phyloP scores from a whole-genome alignment of 1,140 invertebrate species.

The Heliconius hermathena region DNA sequence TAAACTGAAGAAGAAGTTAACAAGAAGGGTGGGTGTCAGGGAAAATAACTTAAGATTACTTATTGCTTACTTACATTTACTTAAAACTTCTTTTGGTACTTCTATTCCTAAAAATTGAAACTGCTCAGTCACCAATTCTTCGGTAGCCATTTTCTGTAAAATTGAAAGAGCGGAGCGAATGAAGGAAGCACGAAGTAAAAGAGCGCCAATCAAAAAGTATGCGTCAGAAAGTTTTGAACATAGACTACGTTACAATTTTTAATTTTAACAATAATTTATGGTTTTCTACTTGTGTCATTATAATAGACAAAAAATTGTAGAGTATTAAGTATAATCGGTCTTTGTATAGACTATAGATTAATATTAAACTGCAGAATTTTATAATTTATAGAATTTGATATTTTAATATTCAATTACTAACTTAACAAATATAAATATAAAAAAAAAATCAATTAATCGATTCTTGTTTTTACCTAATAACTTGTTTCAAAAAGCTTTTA shows the following conservation, averaged over 20 bases:
- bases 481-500: no score
- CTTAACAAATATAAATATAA: no score
- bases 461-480: no score
- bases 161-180: slow-evolving; percentile 69
- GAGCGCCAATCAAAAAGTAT: slow-evolving; percentile 79
- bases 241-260: slow-evolving; percentile 44
- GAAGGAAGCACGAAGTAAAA: slow-evolving; percentile 71
- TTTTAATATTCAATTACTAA: no score
- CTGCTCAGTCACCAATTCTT: slow-evolving; percentile 81
- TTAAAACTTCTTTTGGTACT: slow-evolving; percentile 69
- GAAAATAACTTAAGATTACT: slow-evolving; percentile 24
- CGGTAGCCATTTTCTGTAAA: slow-evolving; percentile 81
- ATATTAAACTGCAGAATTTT: no score
- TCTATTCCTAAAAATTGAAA: slow-evolving; percentile 80
- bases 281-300: not conserved
- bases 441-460: no score
- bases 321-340: not conserved
- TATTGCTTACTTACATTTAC: slow-evolving; percentile 69
- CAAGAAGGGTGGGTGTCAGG: slow-evolving; percentile 1
- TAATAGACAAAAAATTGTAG: not conserved
- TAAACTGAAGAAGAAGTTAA: slow-evolving; percentile 23
- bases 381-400: no score
- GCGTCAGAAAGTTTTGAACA: slow-evolving; percentile 62
- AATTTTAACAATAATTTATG: not conserved
- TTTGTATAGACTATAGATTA: no score